Percentiles rank a stretch among this genome's conserved stretches.
Evolutionary conservation across 2,888 invertebrate species (phyloP).

Genomic region (Trypoxylon attenuatum): DNA sequence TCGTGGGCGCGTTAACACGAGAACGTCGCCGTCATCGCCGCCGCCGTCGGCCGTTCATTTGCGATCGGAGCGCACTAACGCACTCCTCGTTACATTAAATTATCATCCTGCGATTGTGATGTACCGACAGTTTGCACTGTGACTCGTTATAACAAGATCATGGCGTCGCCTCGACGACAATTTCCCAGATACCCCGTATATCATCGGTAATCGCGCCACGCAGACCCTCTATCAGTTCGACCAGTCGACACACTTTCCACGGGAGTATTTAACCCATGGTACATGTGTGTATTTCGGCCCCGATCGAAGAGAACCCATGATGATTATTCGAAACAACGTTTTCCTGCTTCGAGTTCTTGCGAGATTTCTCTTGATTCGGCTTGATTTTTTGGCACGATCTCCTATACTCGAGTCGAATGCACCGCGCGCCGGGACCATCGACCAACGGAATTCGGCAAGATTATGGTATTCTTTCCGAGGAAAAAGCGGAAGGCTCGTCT

Average conservation of each 20-base stretch:
- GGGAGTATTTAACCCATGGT: neutral
- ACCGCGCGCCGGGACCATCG: neutral
- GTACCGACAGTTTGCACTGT: conserved; percentile 53
- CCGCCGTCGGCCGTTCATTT: conserved; percentile 53
- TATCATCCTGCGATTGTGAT: conserved; percentile 63
- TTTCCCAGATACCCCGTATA: conserved; percentile 46
- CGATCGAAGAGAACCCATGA: too few relatives aligned
- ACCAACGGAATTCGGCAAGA: neutral
- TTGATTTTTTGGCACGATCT: neutral
- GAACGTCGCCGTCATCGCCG: conserved; percentile 20
- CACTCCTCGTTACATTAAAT: conserved; percentile 65
- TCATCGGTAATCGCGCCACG: conserved; percentile 29
- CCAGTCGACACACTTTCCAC: too few relatives aligned
- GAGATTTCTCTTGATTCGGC: neutral
- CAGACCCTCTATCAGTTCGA: conserved; percentile 31
- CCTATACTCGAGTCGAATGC: neutral
- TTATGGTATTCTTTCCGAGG: neutral
- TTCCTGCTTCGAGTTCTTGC: too few relatives aligned
- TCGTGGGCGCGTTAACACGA: conserved; percentile 53
- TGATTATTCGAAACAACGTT: too few relatives aligned
- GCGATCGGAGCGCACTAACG: conserved; percentile 53
- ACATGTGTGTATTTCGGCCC: too few relatives aligned
- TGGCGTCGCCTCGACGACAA: conserved; percentile 55
- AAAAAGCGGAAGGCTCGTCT: neutral
- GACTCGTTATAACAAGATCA: conserved; percentile 56